These are phyloP conservation scores for Xylophagus ater DNA, from an alignment of 2,888 invertebrate species.

Conservation along the genomic window DNA sequence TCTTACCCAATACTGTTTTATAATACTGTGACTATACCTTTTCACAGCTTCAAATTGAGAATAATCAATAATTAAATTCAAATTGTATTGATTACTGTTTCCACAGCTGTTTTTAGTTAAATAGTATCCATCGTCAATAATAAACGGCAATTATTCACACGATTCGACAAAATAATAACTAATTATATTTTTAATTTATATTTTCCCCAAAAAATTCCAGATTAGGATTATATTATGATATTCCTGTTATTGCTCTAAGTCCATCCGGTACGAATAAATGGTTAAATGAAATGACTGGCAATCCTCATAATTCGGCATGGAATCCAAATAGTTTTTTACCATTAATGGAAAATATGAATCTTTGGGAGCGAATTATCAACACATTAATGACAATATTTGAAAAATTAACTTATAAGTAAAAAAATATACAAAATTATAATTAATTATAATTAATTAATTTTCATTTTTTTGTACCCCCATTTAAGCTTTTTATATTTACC, in stretches of 20 bases:
- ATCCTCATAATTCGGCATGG: constrained; percentile 40
- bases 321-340: constrained; percentile 39
- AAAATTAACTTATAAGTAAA: constrained; percentile 34
- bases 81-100: too few relatives aligned
- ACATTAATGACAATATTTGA: constrained; percentile 36
- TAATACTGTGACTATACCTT: too few relatives aligned
- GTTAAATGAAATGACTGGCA: constrained; percentile 41
- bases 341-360: constrained; percentile 39
- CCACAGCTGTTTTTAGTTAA: too few relatives aligned
- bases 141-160: too few relatives aligned
- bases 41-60: too few relatives aligned
- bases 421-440: not conserved
- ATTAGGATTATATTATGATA: constrained; percentile 31
- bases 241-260: constrained; percentile 35
- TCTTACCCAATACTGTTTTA: too few relatives aligned
- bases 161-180: too few relatives aligned
- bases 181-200: not conserved
- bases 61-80: too few relatives aligned
- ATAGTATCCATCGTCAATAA: too few relatives aligned
- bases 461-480: too few relatives aligned
- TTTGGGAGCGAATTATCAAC: constrained; percentile 38
- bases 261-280: constrained; percentile 40
- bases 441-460: too few relatives aligned
- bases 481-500: constrained; percentile 36
- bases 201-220: constrained; percentile 26